Base-by-base conservation (phyloP, 2,797 vertebrate species). In the Neoniphon sammara region DNA sequence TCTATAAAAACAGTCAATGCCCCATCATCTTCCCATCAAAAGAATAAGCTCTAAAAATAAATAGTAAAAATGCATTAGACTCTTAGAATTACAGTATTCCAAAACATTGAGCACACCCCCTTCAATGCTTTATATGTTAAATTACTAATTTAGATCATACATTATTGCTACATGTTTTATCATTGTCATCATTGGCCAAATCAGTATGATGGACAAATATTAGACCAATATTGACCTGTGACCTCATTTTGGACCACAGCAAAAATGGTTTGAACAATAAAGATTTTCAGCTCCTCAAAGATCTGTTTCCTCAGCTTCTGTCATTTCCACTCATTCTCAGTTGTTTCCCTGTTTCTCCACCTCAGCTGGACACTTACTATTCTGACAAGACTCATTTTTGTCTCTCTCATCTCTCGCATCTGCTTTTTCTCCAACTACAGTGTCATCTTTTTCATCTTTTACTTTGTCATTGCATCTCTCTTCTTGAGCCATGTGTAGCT, bases 401-500 rank as follows among this genome's bases (percentile, higher is more conserved):
- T 66, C 54, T 2, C 15, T 14, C 55, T 76, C 23, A 4, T 82
- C 30, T 61, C 25, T 27, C 25, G 25, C 25, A 27, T 58, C 20
- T 59, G 30, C 3, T 25, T 6, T 42, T 53, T 68, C 66, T 21
- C 76, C 47, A 10, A 17, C 42, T 34, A 20, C 18, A 7, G 44
- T 74, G 30, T 82, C 25, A 27, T 2, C n/a, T n/a, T n/a, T n/a
- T n/a, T n/a, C 50, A 2, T 70, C 31, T 1, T 76, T 75, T 62
- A 36, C 66, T 65, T 87, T 68, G 21, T 34, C 70, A 47, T 9
- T 66, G 18, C 46, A 6, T 47, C 4, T 34, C 25, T 84, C 70
- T 66, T 17, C 66, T 6, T 73, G 69, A 52, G 21, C 20, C 5
- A 1, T 9, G 23, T 44, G 30, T n/a, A 60, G 52, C 47, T 47